phyloP scores from a whole-genome alignment of 2,888 invertebrate genomes.

The Tachina grossa region DNA sequence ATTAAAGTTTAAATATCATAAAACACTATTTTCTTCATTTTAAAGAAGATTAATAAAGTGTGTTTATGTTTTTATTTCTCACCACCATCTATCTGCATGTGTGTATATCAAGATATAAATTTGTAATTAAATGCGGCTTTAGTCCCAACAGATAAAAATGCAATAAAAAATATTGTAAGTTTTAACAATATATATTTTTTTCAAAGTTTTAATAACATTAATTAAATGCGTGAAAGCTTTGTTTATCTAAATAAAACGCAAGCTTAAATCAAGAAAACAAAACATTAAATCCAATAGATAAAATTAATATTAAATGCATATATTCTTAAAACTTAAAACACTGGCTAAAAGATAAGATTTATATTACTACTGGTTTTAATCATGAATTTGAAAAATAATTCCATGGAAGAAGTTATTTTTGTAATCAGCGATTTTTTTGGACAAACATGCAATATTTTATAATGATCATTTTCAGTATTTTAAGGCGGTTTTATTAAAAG shows the following conservation, averaged over 20 bases:
- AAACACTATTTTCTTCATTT: constrained; percentile 17
- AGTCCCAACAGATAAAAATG: neutral
- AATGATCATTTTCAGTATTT: constrained; percentile 27
- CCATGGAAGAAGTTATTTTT: constrained; percentile 19
- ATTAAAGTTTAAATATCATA: constrained; percentile 11
- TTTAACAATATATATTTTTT: constrained; percentile 4
- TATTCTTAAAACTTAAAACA: constrained; percentile 27
- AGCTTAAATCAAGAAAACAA: constrained; percentile 24
- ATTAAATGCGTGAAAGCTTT: constrained; percentile 47
- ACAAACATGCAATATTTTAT: constrained; percentile 47
- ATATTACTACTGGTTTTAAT: constrained; percentile 51
- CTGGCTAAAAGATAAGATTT: constrained; percentile 40
- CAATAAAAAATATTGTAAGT: constrained; percentile 5
- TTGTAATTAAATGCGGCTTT: constrained; percentile 48
- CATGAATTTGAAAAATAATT: constrained; percentile 8
- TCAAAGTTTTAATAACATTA: constrained; percentile 31
- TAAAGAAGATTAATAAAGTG: neutral
- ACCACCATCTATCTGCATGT: constrained; percentile 1
- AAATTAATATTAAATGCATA: constrained; percentile 35
- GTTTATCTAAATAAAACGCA: constrained; percentile 19
- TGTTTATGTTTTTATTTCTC: constrained; percentile 22
- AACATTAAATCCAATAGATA: constrained; percentile 9
- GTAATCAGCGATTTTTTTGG: neutral
- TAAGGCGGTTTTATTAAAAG: constrained; percentile 55
- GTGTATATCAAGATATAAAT: constrained; percentile 16